phyloP scores from a whole-genome alignment of 2,797 vertebrate genomes.

The Lutjanus campechanus region DNA sequence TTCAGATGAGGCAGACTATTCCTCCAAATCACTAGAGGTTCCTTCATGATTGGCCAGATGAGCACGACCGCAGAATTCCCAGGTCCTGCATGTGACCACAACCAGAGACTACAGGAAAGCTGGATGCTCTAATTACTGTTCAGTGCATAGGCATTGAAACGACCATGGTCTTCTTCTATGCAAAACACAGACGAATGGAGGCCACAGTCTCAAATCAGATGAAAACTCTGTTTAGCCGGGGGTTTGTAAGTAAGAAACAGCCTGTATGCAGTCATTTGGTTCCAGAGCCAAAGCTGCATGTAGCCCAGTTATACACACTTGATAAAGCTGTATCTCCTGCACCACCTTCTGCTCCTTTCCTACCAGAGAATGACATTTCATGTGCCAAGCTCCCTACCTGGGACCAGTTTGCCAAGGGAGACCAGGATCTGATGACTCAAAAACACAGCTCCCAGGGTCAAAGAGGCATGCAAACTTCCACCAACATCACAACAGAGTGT shows the following conservation, averaged over 20 bases:
- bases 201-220: background rate
- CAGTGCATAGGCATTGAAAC: background rate
- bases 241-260: background rate
- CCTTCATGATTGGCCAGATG: no score
- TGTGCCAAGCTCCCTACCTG: background rate
- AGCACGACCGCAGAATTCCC: no score
- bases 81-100: background rate
- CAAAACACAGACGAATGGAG: background rate
- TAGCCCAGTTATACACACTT: background rate
- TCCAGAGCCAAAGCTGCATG: background rate
- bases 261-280: conserved; percentile 9
- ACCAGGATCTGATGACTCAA: conserved; percentile 25
- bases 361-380: background rate
- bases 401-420: background rate
- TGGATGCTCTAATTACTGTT: background rate
- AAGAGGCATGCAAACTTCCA: background rate
- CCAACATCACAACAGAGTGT: conserved; percentile 8
- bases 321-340: conserved; percentile 5
- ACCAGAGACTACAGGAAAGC: background rate
- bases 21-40: no score
- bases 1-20: no score
- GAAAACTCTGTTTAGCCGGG: background rate
- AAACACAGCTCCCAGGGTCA: conserved; percentile 14
- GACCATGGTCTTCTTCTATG: background rate
- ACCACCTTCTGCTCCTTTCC: conserved; percentile 11